phyloP scores from a whole-genome alignment of 2,888 invertebrate genomes.

The Rhogogaster chlorosoma region DNA sequence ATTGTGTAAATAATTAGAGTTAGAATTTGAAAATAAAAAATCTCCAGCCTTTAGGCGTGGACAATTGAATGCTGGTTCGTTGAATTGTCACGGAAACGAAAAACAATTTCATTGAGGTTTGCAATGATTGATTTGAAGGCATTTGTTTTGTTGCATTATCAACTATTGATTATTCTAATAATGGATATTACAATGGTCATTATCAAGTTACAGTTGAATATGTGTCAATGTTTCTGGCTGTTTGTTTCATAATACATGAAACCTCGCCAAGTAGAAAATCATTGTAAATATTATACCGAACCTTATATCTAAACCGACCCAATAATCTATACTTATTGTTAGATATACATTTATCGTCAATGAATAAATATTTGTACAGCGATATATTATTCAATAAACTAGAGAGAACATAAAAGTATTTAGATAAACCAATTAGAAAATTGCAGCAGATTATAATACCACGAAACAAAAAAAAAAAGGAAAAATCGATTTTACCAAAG shows the following conservation, averaged over 20 bases:
- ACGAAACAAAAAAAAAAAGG: too few species aligned
- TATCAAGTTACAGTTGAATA: background rate
- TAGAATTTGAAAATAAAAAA: background rate
- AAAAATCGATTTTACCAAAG: too few species aligned
- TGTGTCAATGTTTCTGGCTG: background rate
- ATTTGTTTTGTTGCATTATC: background rate
- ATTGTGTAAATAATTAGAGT: slow-evolving; percentile 34
- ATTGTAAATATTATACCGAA: background rate
- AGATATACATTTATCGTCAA: background rate
- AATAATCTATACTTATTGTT: background rate
- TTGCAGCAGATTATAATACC: background rate
- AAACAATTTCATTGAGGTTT: background rate
- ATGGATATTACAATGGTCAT: background rate
- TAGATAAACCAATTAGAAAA: background rate
- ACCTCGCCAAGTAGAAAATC: background rate
- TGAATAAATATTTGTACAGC: slow-evolving; percentile 1
- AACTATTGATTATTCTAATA: background rate
- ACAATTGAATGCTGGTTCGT: background rate
- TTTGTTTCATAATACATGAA: background rate
- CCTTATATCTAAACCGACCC: background rate
- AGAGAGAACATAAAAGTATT: background rate
- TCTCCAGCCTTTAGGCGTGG: background rate
- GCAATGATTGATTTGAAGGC: background rate
- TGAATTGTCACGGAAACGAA: background rate
- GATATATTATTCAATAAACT: background rate